Base-by-base conservation (phyloP, 2,888 invertebrate genomes). In the Ennomos quercinarius region DNA sequence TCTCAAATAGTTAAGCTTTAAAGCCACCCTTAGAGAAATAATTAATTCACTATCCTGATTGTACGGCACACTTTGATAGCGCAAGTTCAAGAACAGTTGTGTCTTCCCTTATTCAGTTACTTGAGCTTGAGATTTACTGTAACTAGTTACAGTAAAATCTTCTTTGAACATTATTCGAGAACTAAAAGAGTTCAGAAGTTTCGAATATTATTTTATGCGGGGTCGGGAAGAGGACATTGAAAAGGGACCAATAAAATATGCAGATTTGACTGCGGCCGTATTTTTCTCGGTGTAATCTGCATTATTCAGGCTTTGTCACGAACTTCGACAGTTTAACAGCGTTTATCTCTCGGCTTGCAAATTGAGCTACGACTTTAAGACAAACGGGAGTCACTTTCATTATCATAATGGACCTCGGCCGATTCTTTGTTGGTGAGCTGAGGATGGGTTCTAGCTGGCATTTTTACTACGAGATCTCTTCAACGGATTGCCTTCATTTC, bases 251-350 rank as follows among this genome's bases (percentile, higher is more conserved):
- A 91, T 92, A 92, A 91, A 92, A 89, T 91, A 91, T 91, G 91
- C 84, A 91, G 91, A 91, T 92, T 89, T 86, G 88, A 89, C 90
- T 89, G 90, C 82, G 90, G 84, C 84, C 90, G 91, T 91, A 91
- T 92, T 92, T 92, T 91, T 92, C 90, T 87, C 87, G 74, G 86
- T 91, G 91, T 92, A 91, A 92, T 92, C 91, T 92, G 90, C 91
- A 92, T 92, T 91, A 92, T 92, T 92, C 91, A 92, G 91, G 88
- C 91, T 90, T 89, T 88, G 91, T 91, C 91, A 91, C 91, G 91
- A 91, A 91, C 90, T 92, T 92, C 91, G 91, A 92, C 91, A 91
- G 91, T 92, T 92, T 91, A 92, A 91, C 91, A 91, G 90, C 91
- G 91, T 91, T 92, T 92, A 92, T 92, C 91, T 91, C 89, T 88